Conservation (phyloP, 2,113 vertebrate genomes). For the Amphiprion ocellaris region DNA sequence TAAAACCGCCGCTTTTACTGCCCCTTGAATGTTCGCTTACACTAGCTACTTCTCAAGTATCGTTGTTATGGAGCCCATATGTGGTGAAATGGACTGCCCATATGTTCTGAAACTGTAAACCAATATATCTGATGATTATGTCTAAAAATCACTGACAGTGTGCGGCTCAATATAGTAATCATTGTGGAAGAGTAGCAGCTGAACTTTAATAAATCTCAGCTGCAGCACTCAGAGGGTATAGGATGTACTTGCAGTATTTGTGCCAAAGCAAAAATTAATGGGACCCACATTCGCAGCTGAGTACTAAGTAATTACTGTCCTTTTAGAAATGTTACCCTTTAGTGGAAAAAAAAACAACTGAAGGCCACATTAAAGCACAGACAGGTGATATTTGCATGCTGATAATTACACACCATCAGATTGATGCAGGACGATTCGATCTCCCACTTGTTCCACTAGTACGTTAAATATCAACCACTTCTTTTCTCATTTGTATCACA, state of each 20-base stretch:
- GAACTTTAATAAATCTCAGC: slow-evolving; percentile 69
- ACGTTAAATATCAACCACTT: slow-evolving; percentile 59
- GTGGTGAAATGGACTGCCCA: slow-evolving; percentile 23
- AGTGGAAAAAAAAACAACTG: slow-evolving; percentile 24
- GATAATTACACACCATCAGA: slow-evolving; percentile 65
- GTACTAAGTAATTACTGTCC: slow-evolving; percentile 73
- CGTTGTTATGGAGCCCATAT: slow-evolving; percentile 40
- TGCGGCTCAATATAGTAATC: slow-evolving; percentile 16
- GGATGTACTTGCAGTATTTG: slow-evolving; percentile 29
- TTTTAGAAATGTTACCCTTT: slow-evolving; percentile 73
- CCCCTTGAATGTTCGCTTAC: background rate
- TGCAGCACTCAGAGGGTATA: slow-evolving; percentile 47
- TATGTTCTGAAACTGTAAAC: slow-evolving; percentile 41
- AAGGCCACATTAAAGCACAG: slow-evolving; percentile 65
- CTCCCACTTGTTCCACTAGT: slow-evolving; percentile 27
- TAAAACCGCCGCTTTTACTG: slow-evolving; percentile 39
- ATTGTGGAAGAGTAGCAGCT: slow-evolving; percentile 39
- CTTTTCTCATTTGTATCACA: slow-evolving; percentile 52
- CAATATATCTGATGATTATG: slow-evolving; percentile 26
- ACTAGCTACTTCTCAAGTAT: slow-evolving; percentile 35
- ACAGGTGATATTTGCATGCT: slow-evolving; percentile 68
- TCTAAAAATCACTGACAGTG: slow-evolving; percentile 22
- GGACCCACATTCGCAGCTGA: slow-evolving; percentile 55
- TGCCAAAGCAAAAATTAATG: slow-evolving; percentile 70
- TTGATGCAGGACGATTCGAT: slow-evolving; percentile 39